phyloP scores from a whole-genome alignment of 1,140 invertebrate genomes.

The Microvelia longipes region DNA sequence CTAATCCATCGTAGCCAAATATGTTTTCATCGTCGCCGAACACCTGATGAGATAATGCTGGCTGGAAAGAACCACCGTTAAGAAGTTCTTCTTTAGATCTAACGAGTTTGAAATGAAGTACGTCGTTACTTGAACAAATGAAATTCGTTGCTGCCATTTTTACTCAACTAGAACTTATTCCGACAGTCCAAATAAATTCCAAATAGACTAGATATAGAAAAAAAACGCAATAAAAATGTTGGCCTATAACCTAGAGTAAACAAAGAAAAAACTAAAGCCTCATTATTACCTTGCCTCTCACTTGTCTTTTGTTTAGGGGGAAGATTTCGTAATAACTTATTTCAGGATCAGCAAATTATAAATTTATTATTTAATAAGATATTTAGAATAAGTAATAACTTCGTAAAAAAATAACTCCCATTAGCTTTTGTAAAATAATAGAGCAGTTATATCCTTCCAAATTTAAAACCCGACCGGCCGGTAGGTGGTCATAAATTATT shows the following conservation, averaged over 20 bases:
- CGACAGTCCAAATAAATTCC: neutral
- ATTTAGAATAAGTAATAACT: no score
- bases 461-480: no score
- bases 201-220: neutral
- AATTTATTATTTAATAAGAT: no score
- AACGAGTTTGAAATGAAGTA: neutral
- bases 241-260: neutral
- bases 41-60: neutral
- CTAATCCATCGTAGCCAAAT: neutral
- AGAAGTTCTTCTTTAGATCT: neutral
- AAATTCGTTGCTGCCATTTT: neutral
- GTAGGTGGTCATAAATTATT: no score
- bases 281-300: neutral
- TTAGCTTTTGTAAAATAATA: no score
- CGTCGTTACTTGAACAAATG: constrained; percentile 1
- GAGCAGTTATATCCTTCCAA: no score
- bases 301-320: no score
- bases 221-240: neutral
- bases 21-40: neutral
- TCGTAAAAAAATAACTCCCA: no score
- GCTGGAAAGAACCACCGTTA: neutral
- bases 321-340: no score
- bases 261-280: neutral
- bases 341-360: no score
- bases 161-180: neutral